Evolutionary conservation across 2,888 invertebrate species (phyloP), one percentile per base, ranked within the genome.

Genomic region (Argyresthia albistria): DNA sequence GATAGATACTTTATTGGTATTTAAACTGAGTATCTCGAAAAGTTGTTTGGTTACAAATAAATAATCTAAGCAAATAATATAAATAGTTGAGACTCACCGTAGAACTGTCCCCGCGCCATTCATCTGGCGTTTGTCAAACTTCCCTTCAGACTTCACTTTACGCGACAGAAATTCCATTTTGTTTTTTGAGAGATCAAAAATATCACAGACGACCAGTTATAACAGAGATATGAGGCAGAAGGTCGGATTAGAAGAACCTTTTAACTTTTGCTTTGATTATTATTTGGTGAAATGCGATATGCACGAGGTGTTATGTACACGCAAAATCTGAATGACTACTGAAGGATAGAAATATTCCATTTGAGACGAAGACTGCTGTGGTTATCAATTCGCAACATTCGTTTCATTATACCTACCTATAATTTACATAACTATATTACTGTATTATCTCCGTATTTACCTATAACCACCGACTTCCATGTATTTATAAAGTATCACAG

Each of bases 151-250:
- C 57, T 79, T 82, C 48, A 77, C 72, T 73, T 78, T 80, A 16
- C 75, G 76, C n/a, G 78, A 66, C 51, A 76, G 55, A 53, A 72
- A 77, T 72, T 83, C 87, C 82, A 83, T 86, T 73, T 76, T 80
- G 58, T 11, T 45, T 52, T 42, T 46, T 61, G 63, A 56, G 68
- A 70, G 70, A 70, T 76, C 68, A 59, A 62, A 59, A 62, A 49
- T 74, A 70, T 71, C 71, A 76, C 74, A 76, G 71, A 59, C 55
- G 58, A 64, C 37, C 48, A 55, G 43, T 43, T 9, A 43, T 35
- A 43, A 35, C 11, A 39, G 36, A 35, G 25, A 25, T 25, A 25
- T 45, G n/a, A 45, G 15, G 45, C 4, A 45, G 15, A 39, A 39
- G 39, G 9, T 39, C n/a, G 25, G 25, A 25, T 45, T 15, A 45